Conservation (phyloP, 1,140 invertebrate species). For the Eciton burchellii region DNA sequence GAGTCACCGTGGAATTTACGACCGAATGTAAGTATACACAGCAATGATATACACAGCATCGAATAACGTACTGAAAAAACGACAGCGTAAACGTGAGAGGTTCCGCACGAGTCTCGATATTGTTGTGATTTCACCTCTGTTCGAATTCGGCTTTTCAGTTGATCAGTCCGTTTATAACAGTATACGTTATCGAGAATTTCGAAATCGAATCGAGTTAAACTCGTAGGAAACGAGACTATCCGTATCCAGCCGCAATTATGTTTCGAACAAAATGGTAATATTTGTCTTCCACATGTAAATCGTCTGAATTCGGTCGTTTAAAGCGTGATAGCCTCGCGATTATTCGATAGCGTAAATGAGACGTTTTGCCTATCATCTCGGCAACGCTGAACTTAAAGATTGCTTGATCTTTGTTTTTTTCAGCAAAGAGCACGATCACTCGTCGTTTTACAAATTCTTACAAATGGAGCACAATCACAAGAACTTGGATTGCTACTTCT, state of each 20-base stretch:
- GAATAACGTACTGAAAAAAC: slow-evolving; percentile 58
- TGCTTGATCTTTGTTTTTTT: slow-evolving; percentile 66
- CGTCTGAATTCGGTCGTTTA: background rate
- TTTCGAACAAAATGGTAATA: slow-evolving; percentile 83
- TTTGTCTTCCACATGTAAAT: slow-evolving; percentile 22
- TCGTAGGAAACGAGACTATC: background rate
- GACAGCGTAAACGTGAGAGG: background rate
- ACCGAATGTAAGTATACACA: slow-evolving; percentile 63
- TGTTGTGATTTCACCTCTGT: slow-evolving; percentile 23
- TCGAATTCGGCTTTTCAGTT: slow-evolving; percentile 44
- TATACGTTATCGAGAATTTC: slow-evolving; percentile 22
- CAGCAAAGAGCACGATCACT: slow-evolving; percentile 85
- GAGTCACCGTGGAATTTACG: slow-evolving; percentile 64
- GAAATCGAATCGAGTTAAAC: background rate
- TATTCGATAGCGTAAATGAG: background rate
- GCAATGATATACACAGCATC: slow-evolving; percentile 25
- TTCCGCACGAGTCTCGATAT: background rate
- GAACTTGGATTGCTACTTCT: slow-evolving; percentile 94
- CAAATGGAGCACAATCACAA: slow-evolving; percentile 85
- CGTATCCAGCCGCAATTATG: slow-evolving; percentile 73
- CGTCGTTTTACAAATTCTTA: slow-evolving; percentile 82
- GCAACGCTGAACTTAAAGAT: background rate
- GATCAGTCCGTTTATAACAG: slow-evolving; percentile 57
- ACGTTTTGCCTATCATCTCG: no score
- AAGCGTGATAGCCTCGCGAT: background rate